A percentile compares a stretch with the other conserved stretches of the same genome.
These are phyloP conservation scores for Psittacus erithacus DNA, from an alignment of 2,113 vertebrate species.

Conservation along the genomic window DNA sequence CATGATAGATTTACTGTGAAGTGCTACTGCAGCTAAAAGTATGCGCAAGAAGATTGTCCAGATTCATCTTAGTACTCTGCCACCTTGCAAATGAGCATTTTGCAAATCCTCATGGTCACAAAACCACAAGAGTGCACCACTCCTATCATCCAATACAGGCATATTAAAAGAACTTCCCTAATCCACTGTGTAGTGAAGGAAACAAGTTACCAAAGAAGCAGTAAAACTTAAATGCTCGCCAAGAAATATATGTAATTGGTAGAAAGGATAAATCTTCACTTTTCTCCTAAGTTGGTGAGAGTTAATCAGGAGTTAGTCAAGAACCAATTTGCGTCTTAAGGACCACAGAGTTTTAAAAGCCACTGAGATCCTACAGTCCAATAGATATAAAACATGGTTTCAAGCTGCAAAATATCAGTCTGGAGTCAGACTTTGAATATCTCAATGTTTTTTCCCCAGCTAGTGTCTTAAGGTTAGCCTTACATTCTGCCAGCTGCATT, in stretches of 20 bases:
- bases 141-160: neutral
- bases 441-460: neutral
- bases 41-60: neutral
- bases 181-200: neutral
- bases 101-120: neutral
- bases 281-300: neutral
- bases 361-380: neutral
- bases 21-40: slow-evolving; percentile 43
- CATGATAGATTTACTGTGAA: slow-evolving; percentile 29
- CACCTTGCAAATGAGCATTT: neutral
- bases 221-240: neutral
- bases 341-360: neutral
- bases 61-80: neutral
- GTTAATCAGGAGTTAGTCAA: neutral
- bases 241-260: neutral
- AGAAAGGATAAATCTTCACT: neutral
- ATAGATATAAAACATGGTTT: neutral
- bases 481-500: neutral
- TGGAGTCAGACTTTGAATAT: neutral
- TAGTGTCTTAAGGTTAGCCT: neutral
- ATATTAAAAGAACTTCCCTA: neutral
- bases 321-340: neutral
- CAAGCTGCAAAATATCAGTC: neutral
- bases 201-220: neutral
- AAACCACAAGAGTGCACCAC: neutral